Conservation (phyloP, 2,888 invertebrate genomes). For the Tolmerus cingulatus region DNA sequence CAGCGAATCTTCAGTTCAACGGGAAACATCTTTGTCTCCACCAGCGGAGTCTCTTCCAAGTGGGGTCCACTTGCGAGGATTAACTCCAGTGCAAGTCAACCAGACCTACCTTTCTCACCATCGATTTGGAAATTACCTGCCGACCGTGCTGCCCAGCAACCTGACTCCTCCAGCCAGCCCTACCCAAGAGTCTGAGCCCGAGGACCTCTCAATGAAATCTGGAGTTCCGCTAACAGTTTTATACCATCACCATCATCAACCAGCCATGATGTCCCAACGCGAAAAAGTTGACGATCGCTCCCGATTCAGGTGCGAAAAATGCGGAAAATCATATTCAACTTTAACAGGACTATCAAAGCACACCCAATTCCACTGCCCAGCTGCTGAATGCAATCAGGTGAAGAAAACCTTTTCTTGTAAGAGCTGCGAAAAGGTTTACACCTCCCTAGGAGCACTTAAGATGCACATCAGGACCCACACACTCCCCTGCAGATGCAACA, state of each 20-base stretch:
- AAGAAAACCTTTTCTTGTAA: conserved; percentile 73
- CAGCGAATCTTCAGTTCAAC: conserved; percentile 44
- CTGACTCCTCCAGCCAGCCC: conserved; percentile 61
- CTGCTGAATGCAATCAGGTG: conserved; percentile 80
- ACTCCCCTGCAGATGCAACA: conserved; percentile 61
- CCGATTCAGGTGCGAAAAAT: conserved; percentile 90
- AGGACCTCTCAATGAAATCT: conserved; percentile 60
- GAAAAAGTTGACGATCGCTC: conserved; percentile 57
- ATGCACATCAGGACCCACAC: conserved; percentile 63
- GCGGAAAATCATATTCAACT: conserved; percentile 94
- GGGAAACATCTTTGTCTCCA: conserved; percentile 55
- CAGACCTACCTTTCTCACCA: not conserved
- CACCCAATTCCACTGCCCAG: conserved; percentile 93
- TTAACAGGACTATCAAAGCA: conserved; percentile 95
- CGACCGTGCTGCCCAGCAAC: conserved; percentile 53
- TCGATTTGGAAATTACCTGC: conserved; percentile 56
- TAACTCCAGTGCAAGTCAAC: conserved; percentile 50
- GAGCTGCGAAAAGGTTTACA: conserved; percentile 61
- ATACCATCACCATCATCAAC: conserved; percentile 10
- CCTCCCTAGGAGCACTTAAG: conserved; percentile 61
- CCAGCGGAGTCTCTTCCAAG: conserved; percentile 46
- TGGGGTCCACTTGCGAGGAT: conserved; percentile 59
- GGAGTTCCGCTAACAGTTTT: conserved; percentile 57
- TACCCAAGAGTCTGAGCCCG: conserved; percentile 56
- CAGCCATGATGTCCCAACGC: not conserved